These are phyloP conservation scores for Danio tinwini DNA, from an alignment of 2,797 vertebrate genomes.

Conservation along the genomic window DNA sequence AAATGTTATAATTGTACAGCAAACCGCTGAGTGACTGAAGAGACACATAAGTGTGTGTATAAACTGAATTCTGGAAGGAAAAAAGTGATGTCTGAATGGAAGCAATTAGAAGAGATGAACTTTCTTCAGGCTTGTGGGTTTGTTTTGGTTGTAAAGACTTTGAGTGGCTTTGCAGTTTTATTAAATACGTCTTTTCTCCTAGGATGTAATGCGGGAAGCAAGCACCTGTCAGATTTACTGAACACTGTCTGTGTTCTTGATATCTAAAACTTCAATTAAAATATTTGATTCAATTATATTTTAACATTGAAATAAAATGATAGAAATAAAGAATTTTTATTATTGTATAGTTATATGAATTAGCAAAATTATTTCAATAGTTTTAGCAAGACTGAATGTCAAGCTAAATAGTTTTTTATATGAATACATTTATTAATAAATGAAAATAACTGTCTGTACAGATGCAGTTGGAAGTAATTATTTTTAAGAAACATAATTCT, in stretches of 20 bases:
- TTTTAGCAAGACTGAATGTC: background rate
- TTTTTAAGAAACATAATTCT: background rate
- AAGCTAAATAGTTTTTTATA: background rate
- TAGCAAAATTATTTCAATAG: background rate
- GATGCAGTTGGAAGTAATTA: background rate
- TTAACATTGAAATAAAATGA: too few relatives aligned
- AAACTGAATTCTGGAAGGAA: slow-evolving; percentile 22
- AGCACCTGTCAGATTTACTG: slow-evolving; percentile 11
- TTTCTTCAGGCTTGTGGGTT: slow-evolving; percentile 6
- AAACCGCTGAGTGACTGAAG: slow-evolving; percentile 41
- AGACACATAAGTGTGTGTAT: background rate
- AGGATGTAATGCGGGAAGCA: slow-evolving; percentile 17
- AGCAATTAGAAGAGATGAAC: slow-evolving; percentile 25
- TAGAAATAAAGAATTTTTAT: too few relatives aligned
- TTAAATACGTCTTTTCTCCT: slow-evolving; percentile 4
- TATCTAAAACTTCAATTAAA: background rate
- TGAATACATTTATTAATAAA: background rate
- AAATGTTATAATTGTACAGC: slow-evolving; percentile 56
- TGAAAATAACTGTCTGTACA: background rate
- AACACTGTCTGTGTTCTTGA: background rate
- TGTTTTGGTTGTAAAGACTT: slow-evolving; percentile 34
- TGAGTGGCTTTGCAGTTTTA: slow-evolving; percentile 32
- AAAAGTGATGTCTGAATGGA: slow-evolving; percentile 36
- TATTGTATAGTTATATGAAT: too few relatives aligned
- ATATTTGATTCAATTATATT: background rate